A percentile compares a stretch with the other conserved stretches of the same genome.
These are phyloP conservation scores for Gymnothorax reevesii DNA, from an alignment of 2,797 vertebrate species.

Conservation along the genomic window DNA sequence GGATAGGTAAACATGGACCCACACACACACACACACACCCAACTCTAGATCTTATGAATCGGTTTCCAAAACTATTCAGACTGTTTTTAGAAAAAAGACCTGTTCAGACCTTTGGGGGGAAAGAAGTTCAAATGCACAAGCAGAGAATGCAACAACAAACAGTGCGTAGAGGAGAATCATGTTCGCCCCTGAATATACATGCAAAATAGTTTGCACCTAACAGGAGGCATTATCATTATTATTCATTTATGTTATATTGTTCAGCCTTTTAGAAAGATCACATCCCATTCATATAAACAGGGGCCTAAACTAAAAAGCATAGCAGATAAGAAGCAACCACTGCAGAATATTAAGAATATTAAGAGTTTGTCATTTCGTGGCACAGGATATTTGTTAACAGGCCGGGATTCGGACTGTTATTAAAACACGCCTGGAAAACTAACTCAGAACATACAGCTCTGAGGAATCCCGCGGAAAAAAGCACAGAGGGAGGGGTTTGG, in stretches of 20 bases:
- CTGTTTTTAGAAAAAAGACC: not conserved
- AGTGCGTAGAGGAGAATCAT: not conserved
- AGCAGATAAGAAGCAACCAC: conserved; percentile 55
- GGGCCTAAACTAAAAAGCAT: conserved; percentile 76
- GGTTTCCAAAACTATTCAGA: not conserved
- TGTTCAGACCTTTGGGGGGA: too few relatives aligned
- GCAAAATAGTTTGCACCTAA: conserved; percentile 45
- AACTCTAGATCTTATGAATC: not conserved
- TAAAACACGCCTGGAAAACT: conserved; percentile 68
- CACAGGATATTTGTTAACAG: conserved; percentile 67
- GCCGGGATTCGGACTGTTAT: conserved; percentile 65
- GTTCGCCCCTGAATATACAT: conserved; percentile 34
- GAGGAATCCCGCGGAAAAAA: conserved; percentile 56
- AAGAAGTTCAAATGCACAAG: not conserved
- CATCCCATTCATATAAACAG: conserved; percentile 64
- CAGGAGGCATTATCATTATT: conserved; percentile 47
- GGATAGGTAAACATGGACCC: too few relatives aligned
- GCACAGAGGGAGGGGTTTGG: conserved; percentile 19
- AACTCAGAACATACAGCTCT: conserved; percentile 61
- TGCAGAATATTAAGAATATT: conserved; percentile 50
- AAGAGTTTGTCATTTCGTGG: conserved; percentile 58
- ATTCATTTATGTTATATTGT: too few relatives aligned
- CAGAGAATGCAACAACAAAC: not conserved
- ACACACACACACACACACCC: not conserved
- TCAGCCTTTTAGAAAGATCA: conserved; percentile 43